Percentiles rank a stretch among this genome's conserved stretches.
Conservation (phyloP, 1,140 invertebrate genomes). For the Brachionus rotundiformis region DNA sequence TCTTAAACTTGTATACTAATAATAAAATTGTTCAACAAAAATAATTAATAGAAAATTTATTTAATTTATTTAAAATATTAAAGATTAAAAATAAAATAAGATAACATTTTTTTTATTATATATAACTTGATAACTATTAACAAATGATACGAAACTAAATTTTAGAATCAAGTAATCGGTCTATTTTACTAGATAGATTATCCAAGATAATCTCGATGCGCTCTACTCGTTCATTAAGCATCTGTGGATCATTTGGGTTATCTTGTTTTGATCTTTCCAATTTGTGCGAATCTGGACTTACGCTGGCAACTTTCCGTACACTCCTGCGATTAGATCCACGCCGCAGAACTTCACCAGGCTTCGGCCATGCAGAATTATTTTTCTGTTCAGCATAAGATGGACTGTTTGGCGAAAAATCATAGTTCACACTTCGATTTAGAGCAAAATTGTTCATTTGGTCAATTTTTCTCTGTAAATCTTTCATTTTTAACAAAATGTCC, state of each 20-base stretch:
- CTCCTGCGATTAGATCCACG: background rate
- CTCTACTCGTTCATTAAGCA: background rate
- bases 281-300: background rate
- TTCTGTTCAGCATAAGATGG: background rate
- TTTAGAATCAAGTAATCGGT: background rate
- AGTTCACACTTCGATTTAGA: background rate
- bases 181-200: background rate
- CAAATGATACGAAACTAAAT: background rate
- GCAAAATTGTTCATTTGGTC: conserved; percentile 31
- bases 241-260: background rate
- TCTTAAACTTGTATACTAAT: background rate
- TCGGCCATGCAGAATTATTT: background rate
- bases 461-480: conserved; percentile 50
- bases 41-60: background rate
- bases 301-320: background rate
- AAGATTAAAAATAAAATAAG: background rate
- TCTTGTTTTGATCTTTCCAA: background rate
- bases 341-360: background rate
- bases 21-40: background rate
- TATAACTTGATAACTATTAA: background rate
- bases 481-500: conserved; percentile 48
- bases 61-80: background rate
- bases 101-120: background rate
- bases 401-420: background rate
- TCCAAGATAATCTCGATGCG: conserved; percentile 3